phyloP scores from a whole-genome alignment of 2,888 invertebrate species.

The Pollenia labialis region DNA sequence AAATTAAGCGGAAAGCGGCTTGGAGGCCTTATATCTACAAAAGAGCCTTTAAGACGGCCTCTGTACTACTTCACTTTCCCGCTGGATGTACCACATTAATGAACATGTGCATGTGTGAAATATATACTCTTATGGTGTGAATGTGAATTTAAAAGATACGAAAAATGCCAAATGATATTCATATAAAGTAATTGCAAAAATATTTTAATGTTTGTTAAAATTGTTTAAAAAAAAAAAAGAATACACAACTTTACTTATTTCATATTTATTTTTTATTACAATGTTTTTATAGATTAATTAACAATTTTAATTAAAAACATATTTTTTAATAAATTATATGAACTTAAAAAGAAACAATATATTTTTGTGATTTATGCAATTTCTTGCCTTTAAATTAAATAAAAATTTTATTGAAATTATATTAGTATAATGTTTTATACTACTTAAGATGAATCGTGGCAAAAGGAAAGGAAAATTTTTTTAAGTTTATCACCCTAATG shows the following conservation, averaged over 20 bases:
- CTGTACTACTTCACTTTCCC: too few species aligned
- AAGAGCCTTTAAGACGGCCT: too few species aligned
- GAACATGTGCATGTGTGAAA: neutral
- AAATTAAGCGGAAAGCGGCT: too few species aligned
- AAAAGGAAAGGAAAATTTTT: too few species aligned
- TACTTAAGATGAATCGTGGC: too few species aligned
- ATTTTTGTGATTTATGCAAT: neutral
- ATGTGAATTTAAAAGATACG: slow-evolving; percentile 20
- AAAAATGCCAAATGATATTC: slow-evolving; percentile 29
- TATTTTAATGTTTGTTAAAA: slow-evolving; percentile 30
- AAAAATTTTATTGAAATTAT: slow-evolving; percentile 12
- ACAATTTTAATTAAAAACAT: slow-evolving; percentile 33
- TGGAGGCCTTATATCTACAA: too few species aligned
- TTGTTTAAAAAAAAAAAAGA: neutral
- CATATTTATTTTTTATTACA: neutral
- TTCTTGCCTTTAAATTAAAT: slow-evolving; percentile 3
- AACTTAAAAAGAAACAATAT: neutral
- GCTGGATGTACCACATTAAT: neutral
- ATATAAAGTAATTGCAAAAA: slow-evolving; percentile 46
- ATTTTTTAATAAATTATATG: slow-evolving; percentile 13
- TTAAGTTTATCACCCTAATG: too few species aligned
- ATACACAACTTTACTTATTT: neutral
- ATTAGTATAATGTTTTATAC: neutral
- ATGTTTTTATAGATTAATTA: slow-evolving; percentile 11
- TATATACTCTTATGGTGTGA: slow-evolving; percentile 3